phyloP scores from a whole-genome alignment of 2,113 vertebrate genomes.

The Nothobranchius furzeri region DNA sequence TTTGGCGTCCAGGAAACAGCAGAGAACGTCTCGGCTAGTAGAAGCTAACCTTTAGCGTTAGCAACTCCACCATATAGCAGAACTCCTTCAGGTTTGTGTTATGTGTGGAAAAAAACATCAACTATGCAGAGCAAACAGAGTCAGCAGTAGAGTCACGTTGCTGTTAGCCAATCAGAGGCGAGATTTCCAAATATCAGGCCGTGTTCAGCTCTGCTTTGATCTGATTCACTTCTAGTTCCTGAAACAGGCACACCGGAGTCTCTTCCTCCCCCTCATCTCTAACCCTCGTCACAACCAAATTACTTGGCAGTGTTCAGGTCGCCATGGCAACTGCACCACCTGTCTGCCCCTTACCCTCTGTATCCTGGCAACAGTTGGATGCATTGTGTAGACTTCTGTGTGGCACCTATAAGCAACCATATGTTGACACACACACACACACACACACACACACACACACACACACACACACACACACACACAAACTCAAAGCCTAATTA shows the following conservation, averaged over 20 bases:
- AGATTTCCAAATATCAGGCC: no score
- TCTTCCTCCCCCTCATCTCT: conserved; percentile 7
- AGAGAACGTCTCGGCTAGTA: no score
- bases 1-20: no score
- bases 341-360: conserved; percentile 61
- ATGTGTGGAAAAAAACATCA: no score
- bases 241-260: conserved; percentile 6
- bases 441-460: conserved; percentile 1
- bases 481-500: conserved; percentile 27
- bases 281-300: conserved; percentile 41
- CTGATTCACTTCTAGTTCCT: no score
- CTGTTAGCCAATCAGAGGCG: no score
- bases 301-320: conserved; percentile 63
- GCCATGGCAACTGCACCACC: conserved; percentile 66
- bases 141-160: no score
- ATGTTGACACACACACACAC: conserved; percentile 28
- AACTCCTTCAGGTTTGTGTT: no score
- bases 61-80: no score
- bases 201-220: no score
- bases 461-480: not conserved
- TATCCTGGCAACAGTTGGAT: conserved; percentile 77
- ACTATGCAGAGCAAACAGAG: no score
- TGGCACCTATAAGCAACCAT: conserved; percentile 27
- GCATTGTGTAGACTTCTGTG: conserved; percentile 23
- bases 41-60: no score